phyloP scores from a whole-genome alignment of 2,888 invertebrate species.

The Cyclophora albipunctata region DNA sequence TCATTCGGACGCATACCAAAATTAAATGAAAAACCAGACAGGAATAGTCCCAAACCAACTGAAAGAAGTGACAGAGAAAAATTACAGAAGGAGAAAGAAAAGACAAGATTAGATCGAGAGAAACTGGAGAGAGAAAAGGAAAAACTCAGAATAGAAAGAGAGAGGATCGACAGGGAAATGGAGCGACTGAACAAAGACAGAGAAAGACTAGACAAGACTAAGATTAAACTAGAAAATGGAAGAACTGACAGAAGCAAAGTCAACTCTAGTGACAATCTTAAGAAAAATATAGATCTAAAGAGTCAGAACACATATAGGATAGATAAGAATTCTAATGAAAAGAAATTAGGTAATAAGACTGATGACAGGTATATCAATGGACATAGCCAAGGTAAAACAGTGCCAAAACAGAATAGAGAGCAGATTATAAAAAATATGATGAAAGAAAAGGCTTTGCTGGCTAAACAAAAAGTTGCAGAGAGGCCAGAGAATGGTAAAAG shows the following conservation, averaged over 20 bases:
- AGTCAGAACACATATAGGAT: constrained; percentile 68
- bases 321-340: constrained; percentile 62
- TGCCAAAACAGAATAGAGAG: constrained; percentile 44
- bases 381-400: constrained; percentile 43
- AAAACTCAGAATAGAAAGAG: constrained; percentile 15
- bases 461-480: constrained; percentile 32
- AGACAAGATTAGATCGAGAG: constrained; percentile 22
- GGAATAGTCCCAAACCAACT: constrained; percentile 33
- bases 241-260: constrained; percentile 45
- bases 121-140: constrained; percentile 28
- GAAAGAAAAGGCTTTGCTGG: constrained; percentile 35
- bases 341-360: constrained; percentile 36
- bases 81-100: constrained; percentile 29
- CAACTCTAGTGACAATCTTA: constrained; percentile 39
- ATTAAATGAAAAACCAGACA: constrained; percentile 49
- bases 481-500: constrained; percentile 30
- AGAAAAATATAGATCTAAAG: constrained; percentile 64
- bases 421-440: constrained; percentile 29
- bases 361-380: constrained; percentile 46
- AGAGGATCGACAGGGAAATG: constrained; percentile 32
- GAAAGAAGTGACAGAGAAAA: constrained; percentile 31
- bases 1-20: constrained; percentile 72
- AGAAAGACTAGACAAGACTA: constrained; percentile 58
- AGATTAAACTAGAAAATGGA: constrained; percentile 44
- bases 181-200: constrained; percentile 53